Conservation (phyloP, 2,797 vertebrate species). For the Eulemur coronatus region DNA sequence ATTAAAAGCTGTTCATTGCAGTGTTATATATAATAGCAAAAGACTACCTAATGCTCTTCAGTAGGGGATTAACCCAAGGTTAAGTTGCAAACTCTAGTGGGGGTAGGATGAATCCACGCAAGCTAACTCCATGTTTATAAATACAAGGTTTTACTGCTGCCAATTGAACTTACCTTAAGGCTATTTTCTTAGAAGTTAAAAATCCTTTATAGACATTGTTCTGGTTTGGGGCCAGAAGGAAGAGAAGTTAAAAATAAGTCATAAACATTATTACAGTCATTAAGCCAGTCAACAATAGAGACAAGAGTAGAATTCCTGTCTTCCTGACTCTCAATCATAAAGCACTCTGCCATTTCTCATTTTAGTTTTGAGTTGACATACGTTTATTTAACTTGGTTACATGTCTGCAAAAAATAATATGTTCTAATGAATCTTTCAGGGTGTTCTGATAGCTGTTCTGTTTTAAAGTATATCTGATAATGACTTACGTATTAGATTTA, state of each 20-base stretch:
- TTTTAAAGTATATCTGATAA: conserved; percentile 64
- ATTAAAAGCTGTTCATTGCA: background rate
- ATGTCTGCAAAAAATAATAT: conserved; percentile 2
- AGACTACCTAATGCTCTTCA: background rate
- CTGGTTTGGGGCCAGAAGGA: background rate
- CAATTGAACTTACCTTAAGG: background rate
- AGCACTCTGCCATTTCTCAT: conserved; percentile 18
- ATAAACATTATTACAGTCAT: conserved; percentile 2
- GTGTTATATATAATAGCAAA: background rate
- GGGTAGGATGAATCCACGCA: background rate
- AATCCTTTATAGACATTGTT: conserved; percentile 11
- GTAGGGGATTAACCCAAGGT: background rate
- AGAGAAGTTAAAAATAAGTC: conserved; percentile 7
- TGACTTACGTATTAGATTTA: conserved; percentile 64
- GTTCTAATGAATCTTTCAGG: conserved; percentile 64
- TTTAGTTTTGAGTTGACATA: conserved; percentile 39
- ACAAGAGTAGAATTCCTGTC: conserved; percentile 23
- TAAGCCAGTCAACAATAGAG: conserved; percentile 32
- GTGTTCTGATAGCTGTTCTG: conserved; percentile 56
- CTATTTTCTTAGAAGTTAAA: conserved; percentile 15
- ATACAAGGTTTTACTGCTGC: background rate
- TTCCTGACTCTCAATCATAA: conserved; percentile 30
- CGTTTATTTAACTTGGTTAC: conserved; percentile 56
- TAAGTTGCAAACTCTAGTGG: background rate
- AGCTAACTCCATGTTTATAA: background rate